Evolutionary conservation across 1,140 invertebrate species (phyloP).

Genomic region (Drusus annulatus): DNA sequence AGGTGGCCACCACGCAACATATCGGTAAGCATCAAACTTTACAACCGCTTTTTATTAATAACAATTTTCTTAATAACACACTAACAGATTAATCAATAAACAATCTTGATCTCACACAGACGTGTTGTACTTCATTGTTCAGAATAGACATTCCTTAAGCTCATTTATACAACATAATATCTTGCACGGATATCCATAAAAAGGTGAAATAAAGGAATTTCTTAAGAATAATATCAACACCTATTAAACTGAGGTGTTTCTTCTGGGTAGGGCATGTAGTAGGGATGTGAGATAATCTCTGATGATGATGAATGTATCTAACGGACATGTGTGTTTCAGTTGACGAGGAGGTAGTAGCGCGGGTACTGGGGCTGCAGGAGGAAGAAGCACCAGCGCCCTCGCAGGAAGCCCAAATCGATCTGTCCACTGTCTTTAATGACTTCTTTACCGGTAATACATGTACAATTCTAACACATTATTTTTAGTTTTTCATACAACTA

Average conservation of each 20-base stretch:
- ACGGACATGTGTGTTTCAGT: slow-evolving; percentile 32
- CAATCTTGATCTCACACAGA: too few relatives aligned
- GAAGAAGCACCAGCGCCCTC: slow-evolving; percentile 38
- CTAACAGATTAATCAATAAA: too few relatives aligned
- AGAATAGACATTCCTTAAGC: too few relatives aligned
- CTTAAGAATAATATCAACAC: too few relatives aligned
- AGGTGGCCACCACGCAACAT: slow-evolving; percentile 22
- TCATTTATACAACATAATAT: too few relatives aligned
- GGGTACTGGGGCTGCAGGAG: slow-evolving; percentile 54
- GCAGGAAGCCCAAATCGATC: slow-evolving; percentile 53
- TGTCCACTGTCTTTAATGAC: slow-evolving; percentile 56
- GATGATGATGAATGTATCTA: background rate
- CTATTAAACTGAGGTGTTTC: too few relatives aligned
- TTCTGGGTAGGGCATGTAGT: background rate
- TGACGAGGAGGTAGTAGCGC: slow-evolving; percentile 53
- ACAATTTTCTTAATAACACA: background rate
- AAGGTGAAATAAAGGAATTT: too few relatives aligned
- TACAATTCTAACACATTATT: too few relatives aligned
- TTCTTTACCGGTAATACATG: slow-evolving; percentile 50
- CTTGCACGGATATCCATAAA: too few relatives aligned
- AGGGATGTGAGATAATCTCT: background rate
- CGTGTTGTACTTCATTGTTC: too few relatives aligned
- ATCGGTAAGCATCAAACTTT: slow-evolving; percentile 7
- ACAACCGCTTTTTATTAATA: background rate
- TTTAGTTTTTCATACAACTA: too few relatives aligned